phyloP scores from a whole-genome alignment of 1,140 invertebrate genomes.

The Rhyzopertha dominica region DNA sequence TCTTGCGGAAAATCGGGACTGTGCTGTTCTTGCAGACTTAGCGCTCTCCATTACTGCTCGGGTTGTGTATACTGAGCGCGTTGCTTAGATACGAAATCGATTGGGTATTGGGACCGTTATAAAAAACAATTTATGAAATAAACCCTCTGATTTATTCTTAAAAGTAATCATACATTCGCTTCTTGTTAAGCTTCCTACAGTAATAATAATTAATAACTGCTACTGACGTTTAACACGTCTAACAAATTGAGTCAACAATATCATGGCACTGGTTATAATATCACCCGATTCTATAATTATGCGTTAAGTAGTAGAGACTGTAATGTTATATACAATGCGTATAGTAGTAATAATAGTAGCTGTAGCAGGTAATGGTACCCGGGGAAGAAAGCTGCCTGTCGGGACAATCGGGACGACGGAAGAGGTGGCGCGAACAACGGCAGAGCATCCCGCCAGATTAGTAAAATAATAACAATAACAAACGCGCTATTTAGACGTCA shows the following conservation, averaged over 20 bases:
- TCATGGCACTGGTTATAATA: conserved; percentile 48
- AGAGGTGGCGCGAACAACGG: conserved; percentile 18
- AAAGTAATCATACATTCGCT: conserved; percentile 43
- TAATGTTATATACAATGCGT: conserved; percentile 13
- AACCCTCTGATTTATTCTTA: conserved; percentile 47
- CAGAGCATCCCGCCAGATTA: conserved; percentile 33
- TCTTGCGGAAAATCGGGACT: no score
- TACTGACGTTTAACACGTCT: conserved; percentile 42
- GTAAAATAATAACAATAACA: no score
- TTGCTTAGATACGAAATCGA: no score
- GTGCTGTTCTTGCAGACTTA: no score
- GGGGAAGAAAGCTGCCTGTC: no score
- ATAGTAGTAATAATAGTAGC: neutral
- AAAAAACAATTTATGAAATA: conserved; percentile 35
- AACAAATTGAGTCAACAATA: conserved; percentile 49
- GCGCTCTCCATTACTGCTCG: no score
- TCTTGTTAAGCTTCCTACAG: conserved; percentile 39
- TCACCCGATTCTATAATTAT: conserved; percentile 48
- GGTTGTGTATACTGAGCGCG: no score
- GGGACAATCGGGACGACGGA: no score
- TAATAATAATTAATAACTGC: conserved; percentile 42
- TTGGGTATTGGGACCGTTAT: no score
- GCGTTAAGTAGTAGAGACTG: conserved; percentile 40
- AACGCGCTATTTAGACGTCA: conserved; percentile 23
- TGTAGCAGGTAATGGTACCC: neutral